Percentiles rank a stretch among this genome's conserved stretches.
Evolutionary conservation across 2,888 invertebrate genomes (phyloP).

Genomic region (Dasypolia templi): DNA sequence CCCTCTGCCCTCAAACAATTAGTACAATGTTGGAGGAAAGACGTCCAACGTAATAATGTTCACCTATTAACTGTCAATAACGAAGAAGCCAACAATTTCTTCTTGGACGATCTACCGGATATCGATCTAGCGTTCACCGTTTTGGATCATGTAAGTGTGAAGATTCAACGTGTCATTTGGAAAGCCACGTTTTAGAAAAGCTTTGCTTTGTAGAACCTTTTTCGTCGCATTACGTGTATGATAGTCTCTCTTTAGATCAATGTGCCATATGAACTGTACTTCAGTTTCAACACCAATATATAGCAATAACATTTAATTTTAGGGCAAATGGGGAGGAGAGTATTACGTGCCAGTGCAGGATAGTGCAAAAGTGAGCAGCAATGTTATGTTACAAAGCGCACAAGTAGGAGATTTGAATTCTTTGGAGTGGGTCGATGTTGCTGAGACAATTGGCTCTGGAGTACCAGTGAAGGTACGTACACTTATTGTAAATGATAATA

Average conservation of each 20-base stretch:
- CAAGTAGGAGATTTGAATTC: slow-evolving; percentile 48
- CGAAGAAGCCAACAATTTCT: slow-evolving; percentile 65
- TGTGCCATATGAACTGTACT: neutral
- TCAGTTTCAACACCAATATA: neutral
- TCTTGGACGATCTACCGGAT: slow-evolving; percentile 70
- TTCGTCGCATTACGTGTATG: neutral
- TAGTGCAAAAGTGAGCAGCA: slow-evolving; percentile 37
- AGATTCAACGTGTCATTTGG: neutral
- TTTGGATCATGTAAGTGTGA: slow-evolving; percentile 70
- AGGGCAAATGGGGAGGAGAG: slow-evolving; percentile 71
- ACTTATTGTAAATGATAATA: neutral
- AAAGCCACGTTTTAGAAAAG: neutral
- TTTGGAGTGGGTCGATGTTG: slow-evolving; percentile 48
- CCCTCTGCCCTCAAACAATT: slow-evolving; percentile 58
- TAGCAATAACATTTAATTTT: slow-evolving; percentile 2
- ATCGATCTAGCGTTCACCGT: slow-evolving; percentile 72
- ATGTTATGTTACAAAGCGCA: slow-evolving; percentile 63
- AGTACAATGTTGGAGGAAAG: slow-evolving; percentile 71
- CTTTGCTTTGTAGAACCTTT: neutral
- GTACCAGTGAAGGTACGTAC: slow-evolving; percentile 52
- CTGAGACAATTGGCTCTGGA: slow-evolving; percentile 28
- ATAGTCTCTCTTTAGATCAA: neutral
- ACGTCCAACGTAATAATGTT: slow-evolving; percentile 68
- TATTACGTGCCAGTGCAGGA: slow-evolving; percentile 65
- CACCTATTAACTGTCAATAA: slow-evolving; percentile 72